A percentile compares a stretch with the other conserved stretches of the same genome.
Evolutionary conservation across 92 coral and sea anemone species (phyloP).

Genomic region (Muricea muricata): DNA sequence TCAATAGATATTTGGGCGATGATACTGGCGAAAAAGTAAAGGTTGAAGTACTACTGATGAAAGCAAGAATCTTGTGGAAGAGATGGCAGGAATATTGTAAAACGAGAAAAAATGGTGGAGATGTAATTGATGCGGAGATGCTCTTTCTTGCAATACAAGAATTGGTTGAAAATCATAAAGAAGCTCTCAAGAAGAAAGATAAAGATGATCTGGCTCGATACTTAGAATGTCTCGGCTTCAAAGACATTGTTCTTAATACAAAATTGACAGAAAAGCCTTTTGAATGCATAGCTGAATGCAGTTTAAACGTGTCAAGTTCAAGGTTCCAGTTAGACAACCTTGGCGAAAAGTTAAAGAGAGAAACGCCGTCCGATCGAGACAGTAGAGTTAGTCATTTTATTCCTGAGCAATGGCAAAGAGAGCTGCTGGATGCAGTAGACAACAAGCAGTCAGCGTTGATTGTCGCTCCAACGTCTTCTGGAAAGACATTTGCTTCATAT

Average conservation of each 20-base stretch:
- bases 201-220: conserved; percentile 55
- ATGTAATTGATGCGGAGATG: background rate
- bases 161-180: conserved; percentile 31
- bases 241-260: conserved; percentile 56
- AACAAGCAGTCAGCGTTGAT: conserved; percentile 78
- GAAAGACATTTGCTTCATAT: conserved; percentile 77
- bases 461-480: conserved; percentile 82
- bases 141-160: conserved; percentile 24
- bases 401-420: conserved; percentile 83
- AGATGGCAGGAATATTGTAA: conserved; percentile 60
- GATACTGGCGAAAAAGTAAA: conserved; percentile 33
- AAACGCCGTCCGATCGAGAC: conserved; percentile 68
- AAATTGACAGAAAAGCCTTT: background rate
- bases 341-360: conserved; percentile 75
- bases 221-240: conserved; percentile 63
- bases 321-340: conserved; percentile 75
- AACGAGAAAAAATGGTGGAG: background rate
- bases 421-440: conserved; percentile 75
- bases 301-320: conserved; percentile 63
- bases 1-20: conserved; percentile 29
- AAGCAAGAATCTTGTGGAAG: conserved; percentile 38
- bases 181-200: conserved; percentile 26
- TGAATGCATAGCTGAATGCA: conserved; percentile 6
- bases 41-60: conserved; percentile 47
- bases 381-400: conserved; percentile 70